These are phyloP conservation scores for Macaria liturata DNA, from an alignment of 2,888 invertebrate genomes.

Conservation along the genomic window DNA sequence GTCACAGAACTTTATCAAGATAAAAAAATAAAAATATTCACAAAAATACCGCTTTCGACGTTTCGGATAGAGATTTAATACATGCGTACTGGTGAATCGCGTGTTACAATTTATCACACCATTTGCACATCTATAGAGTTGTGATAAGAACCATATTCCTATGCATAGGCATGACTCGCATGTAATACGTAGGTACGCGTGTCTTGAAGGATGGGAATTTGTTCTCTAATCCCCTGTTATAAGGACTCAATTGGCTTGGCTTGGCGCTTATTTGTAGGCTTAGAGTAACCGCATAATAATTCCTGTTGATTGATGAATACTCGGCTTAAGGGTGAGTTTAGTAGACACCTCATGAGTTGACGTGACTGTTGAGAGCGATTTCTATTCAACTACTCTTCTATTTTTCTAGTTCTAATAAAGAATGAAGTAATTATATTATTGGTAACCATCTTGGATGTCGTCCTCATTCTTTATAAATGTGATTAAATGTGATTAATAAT, in stretches of 20 bases:
- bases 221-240: slow-evolving; percentile 5
- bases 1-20: slow-evolving; percentile 29
- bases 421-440: too few species aligned
- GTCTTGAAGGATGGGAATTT: neutral
- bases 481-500: too few species aligned
- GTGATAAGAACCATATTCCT: slow-evolving; percentile 9
- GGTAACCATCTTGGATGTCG: too few species aligned
- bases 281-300: slow-evolving; percentile 54
- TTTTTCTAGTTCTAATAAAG: too few species aligned
- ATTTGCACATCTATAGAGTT: slow-evolving; percentile 22
- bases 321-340: slow-evolving; percentile 35
- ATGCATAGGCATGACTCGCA: neutral
- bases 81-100: slow-evolving; percentile 28
- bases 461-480: too few species aligned
- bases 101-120: slow-evolving; percentile 26
- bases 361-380: slow-evolving; percentile 35
- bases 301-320: slow-evolving; percentile 62
- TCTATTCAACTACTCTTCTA: slow-evolving; percentile 21
- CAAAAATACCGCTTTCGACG: slow-evolving; percentile 35
- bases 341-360: slow-evolving; percentile 38
- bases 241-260: slow-evolving; percentile 15
- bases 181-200: neutral
- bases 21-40: slow-evolving; percentile 34
- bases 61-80: slow-evolving; percentile 39
- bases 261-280: slow-evolving; percentile 32